These are phyloP conservation scores for Metalampra italica DNA, from an alignment of 2,888 invertebrate species.

Conservation along the genomic window DNA sequence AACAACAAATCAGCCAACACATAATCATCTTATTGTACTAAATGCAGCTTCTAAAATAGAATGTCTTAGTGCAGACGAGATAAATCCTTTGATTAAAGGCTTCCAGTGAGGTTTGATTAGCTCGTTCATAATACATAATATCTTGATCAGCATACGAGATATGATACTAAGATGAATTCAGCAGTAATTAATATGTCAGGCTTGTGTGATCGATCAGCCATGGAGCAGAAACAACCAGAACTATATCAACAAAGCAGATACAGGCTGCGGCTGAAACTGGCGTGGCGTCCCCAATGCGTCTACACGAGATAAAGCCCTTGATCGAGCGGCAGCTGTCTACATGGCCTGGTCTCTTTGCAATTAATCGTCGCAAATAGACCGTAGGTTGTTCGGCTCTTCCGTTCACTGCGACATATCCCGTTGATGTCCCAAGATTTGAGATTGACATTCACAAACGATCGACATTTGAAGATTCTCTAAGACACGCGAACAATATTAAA, in stretches of 20 bases:
- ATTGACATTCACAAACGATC: slow-evolving; percentile 14
- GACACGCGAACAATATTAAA: not conserved
- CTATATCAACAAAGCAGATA: not conserved
- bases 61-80: slow-evolving; percentile 27
- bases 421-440: not conserved
- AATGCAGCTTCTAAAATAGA: too few species aligned
- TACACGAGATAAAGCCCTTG: slow-evolving; percentile 25
- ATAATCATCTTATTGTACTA: too few species aligned
- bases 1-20: too few species aligned
- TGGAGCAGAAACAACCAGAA: too few species aligned
- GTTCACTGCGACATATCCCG: slow-evolving; percentile 10
- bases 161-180: not conserved
- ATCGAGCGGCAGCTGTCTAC: slow-evolving; percentile 20
- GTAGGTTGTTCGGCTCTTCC: slow-evolving; percentile 14
- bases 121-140: not conserved
- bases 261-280: not conserved
- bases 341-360: slow-evolving; percentile 11
- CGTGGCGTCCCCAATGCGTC: not conserved
- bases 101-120: not conserved
- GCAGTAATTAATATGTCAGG: not conserved
- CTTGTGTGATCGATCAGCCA: too few species aligned
- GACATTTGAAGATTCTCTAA: not conserved
- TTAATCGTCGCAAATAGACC: slow-evolving; percentile 21
- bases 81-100: slow-evolving; percentile 9
- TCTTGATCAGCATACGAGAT: not conserved